Base-by-base conservation (phyloP, 2,113 vertebrate genomes). In the Notothenia coriiceps region DNA sequence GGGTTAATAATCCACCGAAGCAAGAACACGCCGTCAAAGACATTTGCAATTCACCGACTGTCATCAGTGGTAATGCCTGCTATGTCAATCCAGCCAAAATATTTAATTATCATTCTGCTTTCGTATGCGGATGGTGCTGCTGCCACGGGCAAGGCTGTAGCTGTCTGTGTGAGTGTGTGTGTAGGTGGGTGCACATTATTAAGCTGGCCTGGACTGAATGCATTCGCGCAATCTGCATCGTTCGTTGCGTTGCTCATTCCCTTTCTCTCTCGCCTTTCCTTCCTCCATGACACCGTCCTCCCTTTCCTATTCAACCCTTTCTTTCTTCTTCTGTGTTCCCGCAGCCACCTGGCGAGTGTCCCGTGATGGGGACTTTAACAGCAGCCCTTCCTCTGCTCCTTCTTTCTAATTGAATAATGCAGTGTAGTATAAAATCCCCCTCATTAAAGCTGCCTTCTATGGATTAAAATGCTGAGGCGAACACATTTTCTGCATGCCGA, bases 371-470 rank as follows among this genome's bases (percentile, higher is more conserved):
- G 84, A 62, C 68, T 62, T 71, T 79, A 79, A 84, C 61, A 77
- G 85, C 59, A 46, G 63, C 29, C 71, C 78, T 79, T 73, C 66
- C 67, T 85, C 87, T 77, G 51, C 73, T 70, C 77, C 71, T 20
- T 70, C 65, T 40, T 52, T 71, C 74, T 92, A 92, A 94, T 91
- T 92, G 90, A 91, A 93, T 93, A 94, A 91, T 79, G 87, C 81
- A 87, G 79, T 77, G 69, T 79, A 54, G 64, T 88, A 90, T 90
- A 81, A 87, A 88, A 84, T 80, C 59, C 35, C 62, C 59, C 88
- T 93, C 86, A 92, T 94, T 94, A 94, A 91, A 93, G 52, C n/a
- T 52, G 51, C 77, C 86, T 79, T 77, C 69, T 71, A 60, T 73
- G 84, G 89, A 91, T 88, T 85, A 80, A 91, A 92, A 85, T 70